Evolutionary conservation across 1,140 invertebrate genomes (phyloP).

Genomic region (Heliconius congener): DNA sequence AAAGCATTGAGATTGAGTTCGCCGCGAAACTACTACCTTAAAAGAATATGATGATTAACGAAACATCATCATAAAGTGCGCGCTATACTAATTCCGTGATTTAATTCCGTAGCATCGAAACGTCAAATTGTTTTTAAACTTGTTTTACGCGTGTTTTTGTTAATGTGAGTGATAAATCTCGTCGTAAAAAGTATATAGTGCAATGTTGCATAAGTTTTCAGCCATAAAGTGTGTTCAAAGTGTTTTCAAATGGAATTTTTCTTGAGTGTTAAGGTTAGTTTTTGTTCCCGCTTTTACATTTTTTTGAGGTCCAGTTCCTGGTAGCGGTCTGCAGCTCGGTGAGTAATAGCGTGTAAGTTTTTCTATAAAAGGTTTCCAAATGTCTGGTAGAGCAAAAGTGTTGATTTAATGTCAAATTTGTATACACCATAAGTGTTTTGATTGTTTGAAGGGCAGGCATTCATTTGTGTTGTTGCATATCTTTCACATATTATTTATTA

Average conservation of each 20-base stretch:
- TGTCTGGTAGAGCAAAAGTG: slow-evolving; percentile 15
- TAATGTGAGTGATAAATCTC: slow-evolving; percentile 41
- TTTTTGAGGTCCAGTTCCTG: slow-evolving; percentile 48
- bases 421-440: slow-evolving; percentile 32
- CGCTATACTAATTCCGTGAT: slow-evolving; percentile 37
- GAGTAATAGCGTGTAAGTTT: slow-evolving; percentile 76
- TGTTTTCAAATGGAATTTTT: slow-evolving; percentile 51
- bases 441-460: slow-evolving; percentile 40
- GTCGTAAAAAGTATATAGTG: slow-evolving; percentile 30
- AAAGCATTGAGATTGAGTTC: slow-evolving; percentile 64
- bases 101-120: slow-evolving; percentile 51
- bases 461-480: slow-evolving; percentile 34
- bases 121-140: slow-evolving; percentile 72
- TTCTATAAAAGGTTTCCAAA: slow-evolving; percentile 61
- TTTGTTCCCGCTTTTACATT: slow-evolving; percentile 73
- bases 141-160: slow-evolving; percentile 63
- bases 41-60: not conserved
- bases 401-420: slow-evolving; percentile 17
- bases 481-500: not conserved
- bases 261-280: slow-evolving; percentile 74
- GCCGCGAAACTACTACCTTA: slow-evolving; percentile 43
- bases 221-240: slow-evolving; percentile 38
- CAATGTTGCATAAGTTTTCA: slow-evolving; percentile 31
- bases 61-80: slow-evolving; percentile 26
- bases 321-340: slow-evolving; percentile 64